A percentile compares a stretch with the other conserved stretches of the same genome.
phyloP scores from a whole-genome alignment of 2,113 vertebrate species.

The Suricata suricatta region DNA sequence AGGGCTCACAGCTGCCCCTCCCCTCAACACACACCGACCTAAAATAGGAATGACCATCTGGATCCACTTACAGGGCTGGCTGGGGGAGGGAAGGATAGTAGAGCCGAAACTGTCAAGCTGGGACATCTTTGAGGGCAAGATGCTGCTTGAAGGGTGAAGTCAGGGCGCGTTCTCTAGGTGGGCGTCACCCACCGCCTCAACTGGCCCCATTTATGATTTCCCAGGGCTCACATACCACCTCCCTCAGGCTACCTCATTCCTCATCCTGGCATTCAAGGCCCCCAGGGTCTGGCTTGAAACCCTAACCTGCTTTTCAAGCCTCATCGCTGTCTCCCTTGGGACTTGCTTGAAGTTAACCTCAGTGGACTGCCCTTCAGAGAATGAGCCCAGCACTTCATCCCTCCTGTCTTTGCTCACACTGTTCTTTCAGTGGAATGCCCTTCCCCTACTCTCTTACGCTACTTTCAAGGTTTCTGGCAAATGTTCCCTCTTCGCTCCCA shows the following conservation, averaged over 20 bases:
- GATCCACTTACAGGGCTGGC: slow-evolving; percentile 68
- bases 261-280: neutral
- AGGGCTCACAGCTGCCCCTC: slow-evolving; percentile 60
- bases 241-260: neutral
- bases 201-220: neutral
- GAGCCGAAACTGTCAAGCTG: slow-evolving; percentile 54
- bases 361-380: neutral
- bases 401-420: neutral
- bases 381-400: neutral
- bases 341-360: neutral
- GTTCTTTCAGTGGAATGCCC: slow-evolving; percentile 12
- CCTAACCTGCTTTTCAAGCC: neutral
- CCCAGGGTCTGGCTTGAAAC: neutral
- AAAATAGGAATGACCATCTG: slow-evolving; percentile 81
- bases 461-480: slow-evolving; percentile 65
- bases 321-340: neutral
- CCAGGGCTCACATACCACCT: neutral
- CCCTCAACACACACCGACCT: slow-evolving; percentile 59
- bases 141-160: slow-evolving; percentile 48
- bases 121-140: slow-evolving; percentile 45
- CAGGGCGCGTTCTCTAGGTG: neutral
- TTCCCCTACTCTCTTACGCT: slow-evolving; percentile 11
- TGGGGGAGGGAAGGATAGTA: slow-evolving; percentile 57
- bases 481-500: slow-evolving; percentile 61
- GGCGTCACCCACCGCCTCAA: neutral